Conservation (phyloP, 1,140 invertebrate genomes). For the Potamilus streckersoni region DNA sequence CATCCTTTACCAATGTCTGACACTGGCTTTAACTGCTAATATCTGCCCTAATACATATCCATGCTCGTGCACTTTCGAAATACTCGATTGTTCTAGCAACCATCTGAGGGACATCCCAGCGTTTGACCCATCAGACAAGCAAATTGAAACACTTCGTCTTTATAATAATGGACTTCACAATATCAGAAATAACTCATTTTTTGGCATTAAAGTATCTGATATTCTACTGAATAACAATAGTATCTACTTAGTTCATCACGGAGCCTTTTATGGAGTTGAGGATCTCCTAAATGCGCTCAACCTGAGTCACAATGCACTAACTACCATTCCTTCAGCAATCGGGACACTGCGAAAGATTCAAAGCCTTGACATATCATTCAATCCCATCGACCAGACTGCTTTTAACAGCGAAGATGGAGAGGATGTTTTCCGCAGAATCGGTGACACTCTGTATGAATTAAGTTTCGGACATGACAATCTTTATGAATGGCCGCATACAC, state of each 20-base stretch:
- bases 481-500: conserved; percentile 8
- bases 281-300: neutral
- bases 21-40: neutral
- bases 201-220: neutral
- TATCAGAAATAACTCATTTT: neutral
- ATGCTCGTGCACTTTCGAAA: neutral
- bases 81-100: neutral
- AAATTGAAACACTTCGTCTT: neutral
- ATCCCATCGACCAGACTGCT: conserved; percentile 16
- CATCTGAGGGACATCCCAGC: neutral
- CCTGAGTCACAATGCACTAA: conserved; percentile 10
- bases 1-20: neutral
- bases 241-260: neutral
- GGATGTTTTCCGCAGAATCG: conserved; percentile 15
- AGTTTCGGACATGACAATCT: conserved; percentile 6
- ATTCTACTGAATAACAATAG: neutral
- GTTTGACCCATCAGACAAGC: neutral
- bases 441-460: conserved; percentile 16
- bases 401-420: conserved; percentile 3
- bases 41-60: conserved; percentile 6
- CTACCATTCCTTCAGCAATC: conserved; percentile 6
- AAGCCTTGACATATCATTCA: conserved; percentile 9
- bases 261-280: neutral
- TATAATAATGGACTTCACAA: neutral
- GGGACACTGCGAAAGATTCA: conserved; percentile 3